Evolutionary conservation across 2,797 vertebrate genomes (phyloP), one percentile per base, ranked within the genome.

Genomic region (Galaxias olidus): DNA sequence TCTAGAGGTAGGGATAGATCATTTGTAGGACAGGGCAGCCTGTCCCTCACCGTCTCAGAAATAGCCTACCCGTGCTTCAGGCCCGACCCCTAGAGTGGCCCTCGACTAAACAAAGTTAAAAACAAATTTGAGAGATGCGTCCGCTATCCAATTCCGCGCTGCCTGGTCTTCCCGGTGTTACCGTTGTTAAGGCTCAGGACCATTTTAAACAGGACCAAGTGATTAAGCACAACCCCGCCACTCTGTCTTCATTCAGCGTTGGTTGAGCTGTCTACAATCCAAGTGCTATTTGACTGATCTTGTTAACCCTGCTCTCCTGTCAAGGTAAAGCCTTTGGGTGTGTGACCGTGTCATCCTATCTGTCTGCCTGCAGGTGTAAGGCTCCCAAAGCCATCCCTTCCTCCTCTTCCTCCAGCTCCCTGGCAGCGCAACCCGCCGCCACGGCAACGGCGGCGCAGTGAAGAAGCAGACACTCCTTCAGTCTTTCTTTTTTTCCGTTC

Each of bases 291-390:
- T 12, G 13, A 3, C 62, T 76, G 63, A 81, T 81, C 71, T 18
- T 11, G 45, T 68, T 53, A 79, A 85, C 67, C 59, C 77, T 30
- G 2, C 30, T 30, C 2, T 30, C 30, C 30, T 30, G 30, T 30
- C 30, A 6, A 30, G 30, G 30, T 10, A 15, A 10, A 41, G 52
- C 19, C 52, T 19, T 7, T 46, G 57, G 45, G 45, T 45, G 45
- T 51, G 0, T 30, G 30, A 30, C 30, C 30, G 61, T 50, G n/a
- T 58, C 9, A 11, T 61, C 12, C 66, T 20, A 54, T 47, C 43
- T 13, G 61, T 64, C 56, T 71, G 61, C 65, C 59, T 73, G 10
- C 90, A 98, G 96, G 96, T 96, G 91, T 84, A 95, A 95, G 90
- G 87, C 84, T 19, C 91, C 90, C 0, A 93, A 92, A 77, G 88